phyloP scores from a whole-genome alignment of 2,113 vertebrate species.

The Callospermophilus lateralis region DNA sequence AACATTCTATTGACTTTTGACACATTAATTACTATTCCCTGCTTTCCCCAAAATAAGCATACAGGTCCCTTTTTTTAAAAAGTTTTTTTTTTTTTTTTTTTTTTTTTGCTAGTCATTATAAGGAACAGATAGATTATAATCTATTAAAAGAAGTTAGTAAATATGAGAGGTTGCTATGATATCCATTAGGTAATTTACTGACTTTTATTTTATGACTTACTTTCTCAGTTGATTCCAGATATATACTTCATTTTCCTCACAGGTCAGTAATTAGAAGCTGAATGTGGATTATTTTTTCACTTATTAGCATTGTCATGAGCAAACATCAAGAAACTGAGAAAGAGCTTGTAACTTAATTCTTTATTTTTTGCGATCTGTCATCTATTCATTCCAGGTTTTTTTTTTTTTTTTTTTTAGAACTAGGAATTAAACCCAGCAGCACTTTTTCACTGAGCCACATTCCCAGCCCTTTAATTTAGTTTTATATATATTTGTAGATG shows the following conservation, averaged over 20 bases:
- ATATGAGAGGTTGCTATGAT: neutral
- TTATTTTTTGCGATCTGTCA: neutral
- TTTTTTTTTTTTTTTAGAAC: too few relatives aligned
- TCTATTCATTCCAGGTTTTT: neutral
- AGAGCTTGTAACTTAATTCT: conserved; percentile 38
- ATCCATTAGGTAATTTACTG: neutral
- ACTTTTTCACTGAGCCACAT: too few relatives aligned
- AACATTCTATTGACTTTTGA: conserved; percentile 23
- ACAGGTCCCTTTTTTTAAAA: conserved; percentile 20
- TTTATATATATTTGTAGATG: too few relatives aligned
- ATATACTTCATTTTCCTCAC: conserved; percentile 26
- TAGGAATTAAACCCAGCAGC: too few relatives aligned
- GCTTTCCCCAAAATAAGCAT: conserved; percentile 60
- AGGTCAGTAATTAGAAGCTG: conserved; percentile 14
- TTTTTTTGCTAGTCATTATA: neutral
- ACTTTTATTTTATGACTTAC: conserved; percentile 38
- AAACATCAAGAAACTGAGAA: neutral
- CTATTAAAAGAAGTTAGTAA: conserved; percentile 37
- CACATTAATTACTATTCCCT: neutral
- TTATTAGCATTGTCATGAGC: conserved; percentile 14
- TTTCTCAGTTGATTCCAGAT: conserved; percentile 33
- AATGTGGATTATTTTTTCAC: conserved; percentile 27
- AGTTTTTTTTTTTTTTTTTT: neutral
- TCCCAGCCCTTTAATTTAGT: too few relatives aligned
- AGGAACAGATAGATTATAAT: conserved; percentile 20